Evolutionary conservation across 2,888 invertebrate species (phyloP).

Genomic region (Chaitophorus viminalis): DNA sequence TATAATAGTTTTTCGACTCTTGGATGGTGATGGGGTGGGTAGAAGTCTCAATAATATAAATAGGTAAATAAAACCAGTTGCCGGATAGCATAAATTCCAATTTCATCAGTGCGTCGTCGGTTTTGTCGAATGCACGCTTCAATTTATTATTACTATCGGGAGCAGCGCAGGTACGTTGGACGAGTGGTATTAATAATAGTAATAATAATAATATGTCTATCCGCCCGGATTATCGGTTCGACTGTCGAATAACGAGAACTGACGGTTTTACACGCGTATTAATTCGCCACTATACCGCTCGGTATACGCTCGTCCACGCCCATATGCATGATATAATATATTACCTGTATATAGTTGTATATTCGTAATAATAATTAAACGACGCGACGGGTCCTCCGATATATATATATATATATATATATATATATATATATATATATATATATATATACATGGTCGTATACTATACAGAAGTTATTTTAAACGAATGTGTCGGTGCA

Average conservation of each 20-base stretch:
- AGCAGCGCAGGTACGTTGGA: no score
- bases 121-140: neutral
- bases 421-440: no score
- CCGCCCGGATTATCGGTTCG: slow-evolving; percentile 17
- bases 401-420: no score
- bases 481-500: neutral
- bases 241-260: slow-evolving; percentile 30
- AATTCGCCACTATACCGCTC: neutral
- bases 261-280: slow-evolving; percentile 22
- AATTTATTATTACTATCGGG: neutral
- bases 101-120: slow-evolving; percentile 1
- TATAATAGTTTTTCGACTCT: neutral
- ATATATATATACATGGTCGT: no score
- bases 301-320: neutral
- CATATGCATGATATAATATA: neutral
- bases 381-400: neutral
- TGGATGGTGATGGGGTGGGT: no score
- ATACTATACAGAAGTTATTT: neutral
- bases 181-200: neutral
- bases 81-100: neutral
- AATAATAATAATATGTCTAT: slow-evolving; percentile 15
- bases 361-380: slow-evolving; percentile 26
- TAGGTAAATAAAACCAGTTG: slow-evolving; percentile 35
- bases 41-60: neutral
- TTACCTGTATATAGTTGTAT: neutral